Conservation (phyloP, 1,140 invertebrate species). For the Leptopilina clavipes region DNA sequence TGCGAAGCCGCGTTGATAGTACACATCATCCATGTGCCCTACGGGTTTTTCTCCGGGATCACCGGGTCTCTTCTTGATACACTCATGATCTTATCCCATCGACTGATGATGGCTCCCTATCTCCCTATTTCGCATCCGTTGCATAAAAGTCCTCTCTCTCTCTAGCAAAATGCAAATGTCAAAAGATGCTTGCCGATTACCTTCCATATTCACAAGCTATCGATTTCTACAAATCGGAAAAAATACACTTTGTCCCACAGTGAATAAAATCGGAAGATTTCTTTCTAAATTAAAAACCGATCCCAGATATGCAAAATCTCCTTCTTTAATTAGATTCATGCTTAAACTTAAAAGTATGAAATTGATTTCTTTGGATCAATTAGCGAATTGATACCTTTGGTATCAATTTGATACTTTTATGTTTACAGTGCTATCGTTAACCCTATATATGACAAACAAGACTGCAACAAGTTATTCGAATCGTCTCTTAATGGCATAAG, state of each 20-base stretch:
- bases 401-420: too few relatives aligned
- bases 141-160: not conserved
- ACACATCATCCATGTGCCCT: conserved; percentile 5
- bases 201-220: conserved; percentile 21
- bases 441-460: too few relatives aligned
- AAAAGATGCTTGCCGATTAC: conserved; percentile 39
- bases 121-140: conserved; percentile 4
- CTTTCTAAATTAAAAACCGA: not conserved
- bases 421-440: too few relatives aligned
- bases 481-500: not conserved
- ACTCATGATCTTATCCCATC: conserved; percentile 43
- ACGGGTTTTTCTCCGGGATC: conserved; percentile 27
- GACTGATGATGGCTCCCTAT: conserved; percentile 45
- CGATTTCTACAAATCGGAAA: conserved; percentile 23
- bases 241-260: not conserved
- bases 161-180: conserved; percentile 49
- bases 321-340: too few relatives aligned
- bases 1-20: conserved; percentile 15
- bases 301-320: too few relatives aligned
- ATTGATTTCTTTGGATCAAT: too few relatives aligned
- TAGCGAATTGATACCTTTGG: too few relatives aligned
- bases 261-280: not conserved
- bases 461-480: too few relatives aligned
- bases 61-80: conserved; percentile 19
- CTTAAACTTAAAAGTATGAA: too few relatives aligned